phyloP scores from a whole-genome alignment of 2,113 vertebrate species.

The Anhinga rufa region DNA sequence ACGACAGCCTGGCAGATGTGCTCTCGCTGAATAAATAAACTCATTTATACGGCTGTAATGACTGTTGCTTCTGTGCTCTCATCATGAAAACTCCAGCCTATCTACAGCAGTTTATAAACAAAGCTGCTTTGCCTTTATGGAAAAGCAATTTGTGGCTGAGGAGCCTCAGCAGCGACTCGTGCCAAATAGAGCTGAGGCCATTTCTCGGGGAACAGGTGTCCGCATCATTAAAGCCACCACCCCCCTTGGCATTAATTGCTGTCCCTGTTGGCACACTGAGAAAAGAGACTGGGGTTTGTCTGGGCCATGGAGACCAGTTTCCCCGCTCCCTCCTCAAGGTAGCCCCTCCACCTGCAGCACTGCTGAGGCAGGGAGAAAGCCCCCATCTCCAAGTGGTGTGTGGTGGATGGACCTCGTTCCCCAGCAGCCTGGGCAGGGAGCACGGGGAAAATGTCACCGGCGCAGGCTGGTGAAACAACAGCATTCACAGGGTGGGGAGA shows the following conservation, averaged over 20 bases:
- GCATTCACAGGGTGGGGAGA: background rate
- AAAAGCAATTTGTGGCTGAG: constrained; percentile 66
- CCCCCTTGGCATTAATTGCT: constrained; percentile 55
- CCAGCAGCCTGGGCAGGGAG: background rate
- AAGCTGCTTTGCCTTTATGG: constrained; percentile 68
- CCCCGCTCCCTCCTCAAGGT: background rate
- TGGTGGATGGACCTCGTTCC: background rate
- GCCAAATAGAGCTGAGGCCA: constrained; percentile 58
- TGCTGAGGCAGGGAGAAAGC: background rate
- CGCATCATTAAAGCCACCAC: constrained; percentile 53
- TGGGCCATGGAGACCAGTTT: background rate
- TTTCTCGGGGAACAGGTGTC: constrained; percentile 67
- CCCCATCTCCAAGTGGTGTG: rapidly evolving
- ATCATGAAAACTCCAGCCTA: constrained; percentile 63
- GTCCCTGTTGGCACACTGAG: constrained; percentile 30
- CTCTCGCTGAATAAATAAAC: constrained; percentile 64
- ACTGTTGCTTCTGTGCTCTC: constrained; percentile 65
- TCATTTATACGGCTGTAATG: constrained; percentile 60
- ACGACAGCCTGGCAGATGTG: constrained; percentile 59
- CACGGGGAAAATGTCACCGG: background rate
- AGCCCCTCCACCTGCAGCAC: rapidly evolving
- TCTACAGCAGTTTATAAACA: constrained; percentile 67
- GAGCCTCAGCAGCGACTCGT: constrained; percentile 17
- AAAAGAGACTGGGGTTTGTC: constrained; percentile 22
- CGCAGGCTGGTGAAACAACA: background rate